These are phyloP conservation scores for Marisa cornuarietis DNA, from an alignment of 1,140 invertebrate genomes.

Conservation along the genomic window DNA sequence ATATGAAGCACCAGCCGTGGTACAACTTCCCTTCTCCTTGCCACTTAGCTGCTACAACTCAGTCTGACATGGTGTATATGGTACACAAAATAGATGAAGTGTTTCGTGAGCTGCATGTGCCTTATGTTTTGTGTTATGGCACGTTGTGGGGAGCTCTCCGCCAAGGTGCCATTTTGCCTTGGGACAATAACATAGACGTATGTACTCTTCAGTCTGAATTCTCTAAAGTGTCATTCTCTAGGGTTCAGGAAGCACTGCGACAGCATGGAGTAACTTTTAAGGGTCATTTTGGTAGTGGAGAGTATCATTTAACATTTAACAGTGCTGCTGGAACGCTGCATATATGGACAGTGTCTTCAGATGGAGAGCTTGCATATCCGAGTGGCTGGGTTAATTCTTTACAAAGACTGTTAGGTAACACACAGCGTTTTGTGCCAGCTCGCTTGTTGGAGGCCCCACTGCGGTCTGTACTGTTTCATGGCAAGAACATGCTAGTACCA, in stretches of 20 bases:
- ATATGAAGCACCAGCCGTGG: slow-evolving; percentile 81
- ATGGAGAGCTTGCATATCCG: slow-evolving; percentile 66
- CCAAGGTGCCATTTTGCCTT: slow-evolving; percentile 64
- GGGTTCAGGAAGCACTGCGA: not conserved
- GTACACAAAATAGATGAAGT: slow-evolving; percentile 18
- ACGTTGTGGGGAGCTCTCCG: slow-evolving; percentile 70
- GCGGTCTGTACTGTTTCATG: slow-evolving; percentile 67
- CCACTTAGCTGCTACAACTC: slow-evolving; percentile 75
- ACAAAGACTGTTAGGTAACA: slow-evolving; percentile 71
- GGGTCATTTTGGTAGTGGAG: slow-evolving; percentile 66
- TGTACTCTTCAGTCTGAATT: slow-evolving; percentile 50
- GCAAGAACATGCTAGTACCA: slow-evolving; percentile 69
- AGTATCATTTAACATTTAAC: slow-evolving; percentile 55
- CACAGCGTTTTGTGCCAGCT: slow-evolving; percentile 71
- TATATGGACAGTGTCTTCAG: slow-evolving; percentile 30
- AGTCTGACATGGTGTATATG: slow-evolving; percentile 69
- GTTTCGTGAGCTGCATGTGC: slow-evolving; percentile 57
- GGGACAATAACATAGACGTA: slow-evolving; percentile 68
- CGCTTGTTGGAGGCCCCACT: slow-evolving; percentile 69
- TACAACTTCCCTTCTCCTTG: slow-evolving; percentile 78
- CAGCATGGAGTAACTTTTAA: slow-evolving; percentile 52
- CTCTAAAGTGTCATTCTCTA: not conserved
- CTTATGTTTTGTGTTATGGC: slow-evolving; percentile 70
- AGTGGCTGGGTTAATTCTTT: slow-evolving; percentile 70
- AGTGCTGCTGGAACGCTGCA: slow-evolving; percentile 39